Evolutionary conservation across 2,113 vertebrate species (phyloP).

Genomic region (Lucifuga dentata): DNA sequence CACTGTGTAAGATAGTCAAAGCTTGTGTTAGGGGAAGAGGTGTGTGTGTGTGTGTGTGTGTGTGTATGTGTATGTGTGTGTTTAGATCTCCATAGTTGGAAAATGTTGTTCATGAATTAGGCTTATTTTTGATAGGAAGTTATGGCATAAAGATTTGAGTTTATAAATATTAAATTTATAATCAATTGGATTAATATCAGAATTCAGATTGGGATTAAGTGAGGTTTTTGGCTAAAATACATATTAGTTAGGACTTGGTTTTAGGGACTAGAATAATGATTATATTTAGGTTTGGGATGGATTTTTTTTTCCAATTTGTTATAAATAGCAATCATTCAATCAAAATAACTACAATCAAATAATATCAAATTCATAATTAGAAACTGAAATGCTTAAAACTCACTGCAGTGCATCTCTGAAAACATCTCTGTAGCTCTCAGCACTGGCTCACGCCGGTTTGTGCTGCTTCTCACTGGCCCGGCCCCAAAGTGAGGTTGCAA

Average conservation of each 20-base stretch:
- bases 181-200: not conserved
- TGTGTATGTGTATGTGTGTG: slow-evolving; percentile 13
- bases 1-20: slow-evolving; percentile 3
- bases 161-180: too few relatives aligned
- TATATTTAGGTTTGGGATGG: too few relatives aligned
- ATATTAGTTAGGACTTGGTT: not conserved
- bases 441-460: slow-evolving; percentile 82
- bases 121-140: not conserved
- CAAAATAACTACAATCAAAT: not conserved
- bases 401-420: too few relatives aligned
- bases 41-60: too few relatives aligned
- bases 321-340: too few relatives aligned
- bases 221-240: too few relatives aligned
- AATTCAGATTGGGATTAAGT: not conserved
- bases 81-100: not conserved
- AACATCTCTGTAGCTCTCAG: slow-evolving; percentile 53
- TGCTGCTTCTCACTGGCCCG: slow-evolving; percentile 74
- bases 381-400: not conserved
- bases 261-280: not conserved
- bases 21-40: too few relatives aligned
- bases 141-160: too few relatives aligned
- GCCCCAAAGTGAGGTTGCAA: slow-evolving; percentile 43
- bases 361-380: not conserved
- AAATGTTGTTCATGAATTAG: not conserved
- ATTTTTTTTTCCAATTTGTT: not conserved